Evolutionary conservation across 2,888 invertebrate genomes (phyloP), one percentile per base, ranked within the genome.

Genomic region (Tiphia femorata): DNA sequence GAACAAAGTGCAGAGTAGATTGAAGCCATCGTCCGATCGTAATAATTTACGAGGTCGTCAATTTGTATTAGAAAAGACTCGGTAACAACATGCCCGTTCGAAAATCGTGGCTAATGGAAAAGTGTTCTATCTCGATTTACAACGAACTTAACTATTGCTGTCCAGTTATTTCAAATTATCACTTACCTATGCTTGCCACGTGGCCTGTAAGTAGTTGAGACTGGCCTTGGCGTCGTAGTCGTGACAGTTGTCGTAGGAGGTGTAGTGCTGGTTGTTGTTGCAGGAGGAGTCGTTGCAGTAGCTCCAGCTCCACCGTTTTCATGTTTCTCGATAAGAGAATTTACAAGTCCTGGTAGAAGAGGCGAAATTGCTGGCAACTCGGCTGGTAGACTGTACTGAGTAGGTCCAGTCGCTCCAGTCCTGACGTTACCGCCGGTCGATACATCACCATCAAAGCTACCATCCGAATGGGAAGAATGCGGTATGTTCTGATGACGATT

Each of bases 301-400:
- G 57, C 62, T 0, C 72, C 59, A 1, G 59, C 61, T 16, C 62
- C 57, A 0, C 58, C 47, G 23, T 63, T 60, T 20, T 64, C 63
- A 19, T 64, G 68, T 14, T 66, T 68, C 2, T 89, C 89, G 65
- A 88, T 84, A 25, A 90, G 79, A 23, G 88, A 87, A 70, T 89
- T 89, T 0, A 90, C 87, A 19, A 89, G 77, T 0, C 88, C 87
- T 1, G 89, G 88, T 21, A 89, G 82, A 62, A 87, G 87, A 0
- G 88, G 86, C 12, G 86, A 88, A 37, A 88, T 84, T 0, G 87
- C 83, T 1, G 88, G 88, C 16, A 89, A 76, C 63, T 88, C 86
- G 0, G 86, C 85, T 2, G 88, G 87, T 30, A 88, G 71, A 49
- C 85, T 86, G 30, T 87, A 88, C 23, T 85, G 85, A 0, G 88